Base-by-base conservation (phyloP, 2,888 invertebrate species). In the Lochmaea capreae region DNA sequence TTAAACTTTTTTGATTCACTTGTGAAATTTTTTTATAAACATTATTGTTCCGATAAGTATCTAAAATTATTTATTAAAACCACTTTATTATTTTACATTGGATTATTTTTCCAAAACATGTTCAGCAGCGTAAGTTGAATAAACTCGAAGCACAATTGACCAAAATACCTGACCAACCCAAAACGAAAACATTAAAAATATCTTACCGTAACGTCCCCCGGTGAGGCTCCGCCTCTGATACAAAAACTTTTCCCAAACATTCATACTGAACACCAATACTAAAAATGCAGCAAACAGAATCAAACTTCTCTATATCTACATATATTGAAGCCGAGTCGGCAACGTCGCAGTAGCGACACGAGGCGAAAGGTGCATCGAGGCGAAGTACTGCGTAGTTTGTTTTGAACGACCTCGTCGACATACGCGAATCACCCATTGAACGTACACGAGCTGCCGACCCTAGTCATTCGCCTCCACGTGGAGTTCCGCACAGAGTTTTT, bases 401-500 rank as follows among this genome's bases (percentile, higher is more conserved):
- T 67, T 58, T 69, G 69, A 71, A 63, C 74, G 62, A 46, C 76
- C 71, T 86, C 79, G 81, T 86, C 87, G 86, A 87, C 71, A 71
- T 71, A 71, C 71, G 71, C 65, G 18, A 49, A 65, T 52, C 49
- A 1, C 69, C 77, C 73, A 85, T 84, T 83, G 85, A 81, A 84
- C 83, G 87, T 87, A 89, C 90, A 90, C 90, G 90, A 89, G 90
- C 88, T 84, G 22, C 61, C 65, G 72, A 73, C 85, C 87, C 75
- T 82, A 84, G 87, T 87, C 84, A 82, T 80, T 83, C 85, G 87
- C 89, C 89, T 88, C 89, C 89, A 89, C 89, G 89, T 88, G 88
- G 85, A 83, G 81, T 79, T 82, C 81, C 83, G 82, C 79, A 79
- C 80, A 18, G 80, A 83, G 82, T 85, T 86, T 86, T 88, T 88